Base-by-base conservation (phyloP, 2,797 vertebrate genomes). In the Uromys caudimaculatus region DNA sequence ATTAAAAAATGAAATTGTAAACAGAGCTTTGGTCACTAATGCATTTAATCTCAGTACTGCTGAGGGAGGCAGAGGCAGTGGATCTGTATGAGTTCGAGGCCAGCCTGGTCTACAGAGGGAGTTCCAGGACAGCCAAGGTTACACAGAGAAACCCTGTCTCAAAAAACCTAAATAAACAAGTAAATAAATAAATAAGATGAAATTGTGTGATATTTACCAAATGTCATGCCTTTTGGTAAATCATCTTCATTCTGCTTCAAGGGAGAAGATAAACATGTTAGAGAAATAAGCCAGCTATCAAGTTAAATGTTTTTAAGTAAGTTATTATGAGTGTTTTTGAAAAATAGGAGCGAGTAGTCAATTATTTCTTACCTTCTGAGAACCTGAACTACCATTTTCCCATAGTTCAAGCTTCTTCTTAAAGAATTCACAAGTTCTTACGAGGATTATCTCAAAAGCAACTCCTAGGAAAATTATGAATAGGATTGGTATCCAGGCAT, bases 401-500 rank as follows among this genome's bases (percentile, higher is more conserved):
- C 79, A 56, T 95, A 52, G 29, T 58, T 58, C 6, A 75, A 54
- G 19, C 29, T 95, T 96, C 93, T 95, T 97, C 60, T 73, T 64
- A 88, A 97, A 73, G 67, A 9, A 89, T 41, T 67, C 67, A 79
- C 67, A 97, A 47, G 93, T 78, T 91, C 94, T 96, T 82, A 97
- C 3, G 24, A 97, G 56, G 76, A 95, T 17, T 41, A 96, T 71
- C 90, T 97, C 97, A 91, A 95, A 94, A 93, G 73, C 14, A 96
- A 97, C 92, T 79, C 64, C 94, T 50, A 97, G 44, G 13, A 96
- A 95, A 95, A 95, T 86, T 64, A 95, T 95, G 50, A 97, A 88
- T 17, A 97, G 13, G 38, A 94, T 82, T 62, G 67, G n/a, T 24
- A 90, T 79, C 97, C 97, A 97, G 21, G 94, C 29, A 95, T 96